Percentiles rank a stretch among this genome's conserved stretches.
Conservation (phyloP, 92 coral and sea anemone genomes). For the Heliopora coerulea region DNA sequence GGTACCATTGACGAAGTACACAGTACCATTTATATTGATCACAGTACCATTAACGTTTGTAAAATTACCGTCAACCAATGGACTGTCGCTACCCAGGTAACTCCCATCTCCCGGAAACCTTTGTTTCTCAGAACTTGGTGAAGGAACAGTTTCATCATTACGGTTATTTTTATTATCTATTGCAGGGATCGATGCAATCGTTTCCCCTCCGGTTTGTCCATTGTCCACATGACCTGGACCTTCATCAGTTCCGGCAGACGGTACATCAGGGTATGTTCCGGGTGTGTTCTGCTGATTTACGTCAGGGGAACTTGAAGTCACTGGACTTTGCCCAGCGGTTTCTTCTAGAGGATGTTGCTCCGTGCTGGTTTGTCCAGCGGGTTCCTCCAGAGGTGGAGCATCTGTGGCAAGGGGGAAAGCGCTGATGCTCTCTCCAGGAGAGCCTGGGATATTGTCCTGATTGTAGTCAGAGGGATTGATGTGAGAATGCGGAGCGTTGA, state of each 20-base stretch:
- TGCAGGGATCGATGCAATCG: neutral
- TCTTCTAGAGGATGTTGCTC: conserved; percentile 1
- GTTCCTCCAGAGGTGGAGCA: conserved; percentile 37
- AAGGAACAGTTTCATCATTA: neutral
- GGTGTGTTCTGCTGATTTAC: neutral
- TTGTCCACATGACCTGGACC: conserved; percentile 41
- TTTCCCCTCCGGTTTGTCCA: conserved; percentile 53
- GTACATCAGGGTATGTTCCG: conserved; percentile 16
- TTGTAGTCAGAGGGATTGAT: conserved; percentile 39
- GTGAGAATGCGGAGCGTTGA: conserved; percentile 15
- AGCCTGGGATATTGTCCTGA: conserved; percentile 26
- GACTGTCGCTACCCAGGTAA: neutral
- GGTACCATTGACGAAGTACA: conserved; percentile 11
- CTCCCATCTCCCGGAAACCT: neutral
- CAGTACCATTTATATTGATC: conserved; percentile 27
- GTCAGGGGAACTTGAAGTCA: neutral
- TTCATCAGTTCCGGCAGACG: neutral
- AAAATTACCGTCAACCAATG: neutral
- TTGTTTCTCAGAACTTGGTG: neutral
- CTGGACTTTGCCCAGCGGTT: neutral
- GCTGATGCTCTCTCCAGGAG: conserved; percentile 41
- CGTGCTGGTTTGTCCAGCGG: neutral
- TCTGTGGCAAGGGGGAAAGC: conserved; percentile 37
- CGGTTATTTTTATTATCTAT: neutral
- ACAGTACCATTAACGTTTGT: conserved; percentile 28